Conservation (phyloP, 2,888 invertebrate species). For the Epinotia ramella region DNA sequence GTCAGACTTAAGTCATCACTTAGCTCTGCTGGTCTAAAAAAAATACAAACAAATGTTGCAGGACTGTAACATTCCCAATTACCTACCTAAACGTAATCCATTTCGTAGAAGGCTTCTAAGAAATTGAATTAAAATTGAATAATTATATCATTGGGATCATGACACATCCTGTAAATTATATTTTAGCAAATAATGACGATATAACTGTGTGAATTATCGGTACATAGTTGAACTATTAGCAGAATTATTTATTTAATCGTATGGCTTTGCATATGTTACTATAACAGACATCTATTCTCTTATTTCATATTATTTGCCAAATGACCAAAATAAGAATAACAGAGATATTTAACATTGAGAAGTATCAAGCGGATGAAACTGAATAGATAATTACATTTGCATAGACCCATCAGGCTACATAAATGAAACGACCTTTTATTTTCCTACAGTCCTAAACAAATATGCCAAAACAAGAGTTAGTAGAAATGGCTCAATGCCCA, state of each 20-base stretch:
- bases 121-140: not conserved
- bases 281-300: too few species aligned
- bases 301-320: too few species aligned
- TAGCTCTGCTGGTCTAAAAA: not conserved
- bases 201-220: not conserved
- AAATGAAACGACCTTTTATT: slow-evolving; percentile 66
- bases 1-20: not conserved
- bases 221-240: not conserved
- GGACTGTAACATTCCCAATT: not conserved
- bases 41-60: not conserved
- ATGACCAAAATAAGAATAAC: not conserved
- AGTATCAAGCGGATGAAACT: slow-evolving; percentile 6
- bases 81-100: not conserved
- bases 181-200: not conserved
- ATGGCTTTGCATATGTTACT: too few species aligned
- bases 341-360: not conserved
- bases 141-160: too few species aligned
- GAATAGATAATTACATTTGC: slow-evolving; percentile 43
- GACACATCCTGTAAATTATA: not conserved
- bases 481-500: slow-evolving; percentile 63
- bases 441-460: slow-evolving; percentile 53
- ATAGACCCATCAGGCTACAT: slow-evolving; percentile 66
- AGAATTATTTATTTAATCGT: too few species aligned
- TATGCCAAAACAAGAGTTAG: slow-evolving; percentile 48
- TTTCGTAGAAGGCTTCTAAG: not conserved